Percentiles rank a stretch among this genome's conserved stretches.
Conservation (phyloP, 2,888 invertebrate genomes). For the Germaria angustata region DNA sequence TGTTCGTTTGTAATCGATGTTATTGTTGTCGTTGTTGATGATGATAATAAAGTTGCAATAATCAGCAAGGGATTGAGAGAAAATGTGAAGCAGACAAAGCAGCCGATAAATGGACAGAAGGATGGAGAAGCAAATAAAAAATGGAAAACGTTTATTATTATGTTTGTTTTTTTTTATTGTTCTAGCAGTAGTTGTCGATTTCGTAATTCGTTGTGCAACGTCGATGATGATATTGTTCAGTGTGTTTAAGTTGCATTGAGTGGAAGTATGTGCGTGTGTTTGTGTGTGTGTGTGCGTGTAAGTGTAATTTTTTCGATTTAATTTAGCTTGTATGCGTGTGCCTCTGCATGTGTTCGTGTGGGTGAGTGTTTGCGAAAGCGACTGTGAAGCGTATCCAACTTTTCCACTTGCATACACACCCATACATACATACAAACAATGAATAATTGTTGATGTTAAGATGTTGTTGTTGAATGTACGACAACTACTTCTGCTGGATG, state of each 20-base stretch:
- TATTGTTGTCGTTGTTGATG: not conserved
- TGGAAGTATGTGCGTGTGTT: not conserved
- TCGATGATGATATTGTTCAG: slow-evolving; percentile 60
- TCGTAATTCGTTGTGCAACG: slow-evolving; percentile 45
- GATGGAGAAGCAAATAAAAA: not conserved
- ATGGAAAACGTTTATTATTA: slow-evolving; percentile 34
- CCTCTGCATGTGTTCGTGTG: slow-evolving; percentile 4
- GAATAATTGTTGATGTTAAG: slow-evolving; percentile 51
- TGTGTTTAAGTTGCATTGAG: slow-evolving; percentile 24
- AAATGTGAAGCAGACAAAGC: not conserved
- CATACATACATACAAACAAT: slow-evolving; percentile 40
- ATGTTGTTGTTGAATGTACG: slow-evolving; percentile 61
- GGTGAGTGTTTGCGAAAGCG: slow-evolving; percentile 29
- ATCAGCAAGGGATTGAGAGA: not conserved
- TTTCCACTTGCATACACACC: slow-evolving; percentile 31
- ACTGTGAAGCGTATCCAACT: slow-evolving; percentile 22
- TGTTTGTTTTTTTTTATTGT: slow-evolving; percentile 22
- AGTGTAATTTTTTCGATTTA: too few species aligned
- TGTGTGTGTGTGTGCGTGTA: too few species aligned
- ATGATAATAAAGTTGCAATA: slow-evolving; percentile 38
- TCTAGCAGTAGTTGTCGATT: slow-evolving; percentile 14
- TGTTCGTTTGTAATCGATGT: slow-evolving; percentile 6
- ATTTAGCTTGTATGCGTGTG: not conserved
- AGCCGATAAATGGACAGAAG: not conserved
- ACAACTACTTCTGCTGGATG: slow-evolving; percentile 7